Evolutionary conservation across 2,797 vertebrate species (phyloP).

Genomic region (Myotis findleyi): DNA sequence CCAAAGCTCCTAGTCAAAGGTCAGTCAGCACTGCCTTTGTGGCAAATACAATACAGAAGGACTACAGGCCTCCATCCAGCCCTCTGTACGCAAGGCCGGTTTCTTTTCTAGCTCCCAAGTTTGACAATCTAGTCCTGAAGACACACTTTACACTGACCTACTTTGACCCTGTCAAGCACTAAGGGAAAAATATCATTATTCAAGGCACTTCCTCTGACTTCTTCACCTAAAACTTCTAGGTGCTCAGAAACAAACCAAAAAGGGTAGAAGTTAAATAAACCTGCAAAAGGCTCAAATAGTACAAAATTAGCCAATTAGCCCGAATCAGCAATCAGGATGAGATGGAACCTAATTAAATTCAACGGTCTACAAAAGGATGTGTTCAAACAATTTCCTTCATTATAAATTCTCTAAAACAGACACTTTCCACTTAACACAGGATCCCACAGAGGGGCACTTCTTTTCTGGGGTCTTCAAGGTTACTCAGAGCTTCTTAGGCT

Average conservation of each 20-base stretch:
- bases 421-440: constrained; percentile 79
- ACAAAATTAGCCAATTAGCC: constrained; percentile 78
- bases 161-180: constrained; percentile 49
- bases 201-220: not conserved
- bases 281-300: constrained; percentile 59
- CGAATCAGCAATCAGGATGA: constrained; percentile 76
- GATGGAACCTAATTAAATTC: constrained; percentile 83
- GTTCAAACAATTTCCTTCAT: constrained; percentile 80
- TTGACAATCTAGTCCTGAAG: not conserved
- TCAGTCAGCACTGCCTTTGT: not conserved
- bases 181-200: not conserved
- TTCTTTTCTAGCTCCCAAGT: not conserved
- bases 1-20: not conserved
- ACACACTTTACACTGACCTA: not conserved
- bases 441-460: constrained; percentile 74
- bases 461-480: constrained; percentile 81
- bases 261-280: constrained; percentile 70
- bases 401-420: constrained; percentile 83
- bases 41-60: not conserved
- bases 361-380: constrained; percentile 77
- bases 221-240: constrained; percentile 62
- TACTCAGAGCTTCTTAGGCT: constrained; percentile 75
- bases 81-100: not conserved
- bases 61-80: constrained; percentile 6
- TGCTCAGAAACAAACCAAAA: constrained; percentile 47